Evolutionary conservation across 2,888 invertebrate genomes (phyloP).

Genomic region (Tribolium freemani): DNA sequence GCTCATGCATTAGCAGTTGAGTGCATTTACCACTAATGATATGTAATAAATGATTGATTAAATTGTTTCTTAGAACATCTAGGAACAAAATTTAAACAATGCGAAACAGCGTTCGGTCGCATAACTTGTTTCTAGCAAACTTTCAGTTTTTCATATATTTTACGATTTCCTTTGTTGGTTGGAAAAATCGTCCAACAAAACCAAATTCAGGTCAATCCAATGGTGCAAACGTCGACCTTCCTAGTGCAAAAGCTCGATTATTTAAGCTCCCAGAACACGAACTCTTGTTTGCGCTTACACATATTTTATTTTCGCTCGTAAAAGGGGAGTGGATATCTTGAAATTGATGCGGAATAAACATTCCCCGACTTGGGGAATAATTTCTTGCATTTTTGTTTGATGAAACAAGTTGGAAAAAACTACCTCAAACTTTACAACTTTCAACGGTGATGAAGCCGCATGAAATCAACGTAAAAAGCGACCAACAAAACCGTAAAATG

Average conservation of each 20-base stretch:
- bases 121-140: too few relatives aligned
- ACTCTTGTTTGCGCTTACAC: slow-evolving; percentile 26
- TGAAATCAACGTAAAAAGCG: not conserved
- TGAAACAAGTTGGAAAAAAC: slow-evolving; percentile 4
- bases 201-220: slow-evolving; percentile 21
- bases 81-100: too few relatives aligned
- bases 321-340: slow-evolving; percentile 23
- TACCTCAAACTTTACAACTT: slow-evolving; percentile 14
- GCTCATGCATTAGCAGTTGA: too few relatives aligned
- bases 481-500: too few relatives aligned
- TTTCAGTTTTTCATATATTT: not conserved
- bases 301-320: slow-evolving; percentile 32
- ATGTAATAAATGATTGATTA: too few relatives aligned
- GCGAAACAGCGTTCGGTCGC: too few relatives aligned
- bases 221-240: slow-evolving; percentile 14
- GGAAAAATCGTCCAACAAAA: slow-evolving; percentile 3
- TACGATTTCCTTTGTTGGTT: slow-evolving; percentile 7
- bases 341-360: slow-evolving; percentile 27
- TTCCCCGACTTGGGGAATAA: slow-evolving; percentile 2
- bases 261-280: slow-evolving; percentile 28
- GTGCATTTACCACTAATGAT: too few relatives aligned
- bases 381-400: slow-evolving; percentile 5
- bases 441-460: slow-evolving; percentile 14
- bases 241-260: slow-evolving; percentile 23
- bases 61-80: too few relatives aligned